Base-by-base conservation (phyloP, 1,140 invertebrate species). In the Leptinotarsa undecemlineata region DNA sequence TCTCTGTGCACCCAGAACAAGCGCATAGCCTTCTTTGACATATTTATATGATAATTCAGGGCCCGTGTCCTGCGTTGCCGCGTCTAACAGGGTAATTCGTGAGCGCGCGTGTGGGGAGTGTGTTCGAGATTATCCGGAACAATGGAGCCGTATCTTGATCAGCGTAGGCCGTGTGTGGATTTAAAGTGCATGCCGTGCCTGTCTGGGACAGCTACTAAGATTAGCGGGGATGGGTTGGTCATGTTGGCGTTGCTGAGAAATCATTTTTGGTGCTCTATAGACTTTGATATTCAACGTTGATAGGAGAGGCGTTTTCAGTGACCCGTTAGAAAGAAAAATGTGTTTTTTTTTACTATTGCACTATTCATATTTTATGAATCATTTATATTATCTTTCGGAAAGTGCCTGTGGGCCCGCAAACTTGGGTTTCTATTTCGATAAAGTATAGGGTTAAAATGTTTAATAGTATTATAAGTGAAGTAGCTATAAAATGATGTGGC, bases 51-150 rank as follows among this genome's bases (percentile, higher is more conserved):
- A 61, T 71, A 71, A 71, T 71, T 71, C 69, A 21, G 48, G 69
- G 48, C 48, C 48, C 26, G 42, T 68, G 20, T 21, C 42, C 48
- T 48, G 5, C 48, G 19, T 21, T 48, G 57, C 21, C n/a, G 51
- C 26, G 48, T 60, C 69, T 47, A 48, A 48, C 42, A 48, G 68
- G 48, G 42, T 48, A 69, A 48, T 48, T 47, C 68, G 69, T 47
- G 42, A 23, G 5, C 57, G 69, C 51, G 48, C 69, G 69, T 71
- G 69, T 48, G 21, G 48, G 48, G 69, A 71, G 69, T 51, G 69
- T 71, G 69, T 71, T 71, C 51, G 69, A 71, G 69, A 71, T 71
- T 71, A 71, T 61, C 69, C 69, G 69, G 42, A 71, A 71, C 69
- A 71, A 71, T 71, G 57, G 69, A 33, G 69, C 48, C 69, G 11